Evolutionary conservation across 2,888 invertebrate species (phyloP).

Genomic region (Oxystoma pomonae): DNA sequence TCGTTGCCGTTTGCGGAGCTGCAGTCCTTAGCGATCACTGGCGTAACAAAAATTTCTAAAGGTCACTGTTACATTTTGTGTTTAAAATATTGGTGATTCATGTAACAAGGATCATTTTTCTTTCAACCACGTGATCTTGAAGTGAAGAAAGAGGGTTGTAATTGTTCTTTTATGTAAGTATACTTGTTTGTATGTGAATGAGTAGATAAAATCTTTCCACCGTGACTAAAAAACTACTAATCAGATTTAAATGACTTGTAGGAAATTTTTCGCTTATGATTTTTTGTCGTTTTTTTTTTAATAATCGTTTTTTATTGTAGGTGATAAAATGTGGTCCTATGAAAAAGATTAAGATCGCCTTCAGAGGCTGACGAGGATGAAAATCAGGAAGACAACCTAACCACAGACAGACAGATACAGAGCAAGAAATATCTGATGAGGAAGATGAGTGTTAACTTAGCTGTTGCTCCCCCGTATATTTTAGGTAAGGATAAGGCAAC

Average conservation of each 20-base stretch:
- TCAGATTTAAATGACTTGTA: neutral
- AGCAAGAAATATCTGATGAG: neutral
- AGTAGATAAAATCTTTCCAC: too few relatives aligned
- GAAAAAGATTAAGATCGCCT: neutral
- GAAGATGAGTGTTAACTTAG: neutral
- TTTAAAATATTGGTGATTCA: too few relatives aligned
- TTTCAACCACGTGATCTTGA: too few relatives aligned
- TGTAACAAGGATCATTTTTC: too few relatives aligned
- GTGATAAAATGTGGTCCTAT: neutral
- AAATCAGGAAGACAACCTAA: neutral
- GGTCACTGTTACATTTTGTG: too few relatives aligned
- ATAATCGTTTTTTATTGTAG: neutral
- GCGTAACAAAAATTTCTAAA: too few relatives aligned
- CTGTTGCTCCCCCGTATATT: neutral
- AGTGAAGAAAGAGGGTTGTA: too few relatives aligned
- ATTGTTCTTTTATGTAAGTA: too few relatives aligned
- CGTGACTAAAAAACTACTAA: neutral
- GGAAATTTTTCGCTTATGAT: neutral
- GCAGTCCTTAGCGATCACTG: too few relatives aligned
- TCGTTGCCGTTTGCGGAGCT: too few relatives aligned
- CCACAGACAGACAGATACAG: neutral
- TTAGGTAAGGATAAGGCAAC: slow-evolving; percentile 5
- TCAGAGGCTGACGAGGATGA: neutral
- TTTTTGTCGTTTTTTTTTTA: neutral
- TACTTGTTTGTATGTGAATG: too few relatives aligned